Base-by-base conservation (phyloP, 2,797 vertebrate species). In the Pangasius mekongensis region DNA sequence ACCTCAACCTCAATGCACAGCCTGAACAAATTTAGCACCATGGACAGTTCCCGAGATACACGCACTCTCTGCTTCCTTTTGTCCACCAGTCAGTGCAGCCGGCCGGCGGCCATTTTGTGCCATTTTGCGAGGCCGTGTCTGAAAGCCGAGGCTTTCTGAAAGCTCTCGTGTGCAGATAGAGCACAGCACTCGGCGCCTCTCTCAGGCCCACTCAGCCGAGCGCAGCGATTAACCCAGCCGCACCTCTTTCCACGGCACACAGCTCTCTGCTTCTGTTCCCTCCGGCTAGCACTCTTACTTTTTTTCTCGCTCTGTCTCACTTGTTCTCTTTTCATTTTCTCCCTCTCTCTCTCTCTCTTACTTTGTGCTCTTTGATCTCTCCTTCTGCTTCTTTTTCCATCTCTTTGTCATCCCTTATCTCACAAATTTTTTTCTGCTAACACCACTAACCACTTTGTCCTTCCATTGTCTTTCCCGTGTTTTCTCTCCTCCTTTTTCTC, bases 171-270 rank as follows among this genome's bases (percentile, higher is more conserved):
- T 90, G 86, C 74, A 47, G 87, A 85, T 83, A 88, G 92, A 94
- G 93, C 92, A 92, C 91, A 90, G 93, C 94, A 93, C 94, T 93
- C 93, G 89, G 91, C 20, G 78, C 91, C 94, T 95, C 95, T 95
- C 92, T 90, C 91, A 76, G 92, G 89, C 83, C 93, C 94, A 94
- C 93, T 94, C 94, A 93, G 93, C 91, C 93, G 89, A 93, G 92
- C 94, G 93, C 84, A 86, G 91, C 92, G 94, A 95, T 96, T 96
- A 96, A 95, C 95, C 95, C 93, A 43, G 84, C 90, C 86, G 54
- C 92, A 89, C 90, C 81, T 71, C 88, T 86, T 91, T 91, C 91
- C 91, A 89, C 89, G 88, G n/a, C 87, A 62, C 80, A 88, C 82
- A 78, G 62, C 87, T 85, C 87, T 67, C 87, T 74, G 36, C 76